These are phyloP conservation scores for Ailurus styani DNA, from an alignment of 2,113 vertebrate species.

Conservation along the genomic window DNA sequence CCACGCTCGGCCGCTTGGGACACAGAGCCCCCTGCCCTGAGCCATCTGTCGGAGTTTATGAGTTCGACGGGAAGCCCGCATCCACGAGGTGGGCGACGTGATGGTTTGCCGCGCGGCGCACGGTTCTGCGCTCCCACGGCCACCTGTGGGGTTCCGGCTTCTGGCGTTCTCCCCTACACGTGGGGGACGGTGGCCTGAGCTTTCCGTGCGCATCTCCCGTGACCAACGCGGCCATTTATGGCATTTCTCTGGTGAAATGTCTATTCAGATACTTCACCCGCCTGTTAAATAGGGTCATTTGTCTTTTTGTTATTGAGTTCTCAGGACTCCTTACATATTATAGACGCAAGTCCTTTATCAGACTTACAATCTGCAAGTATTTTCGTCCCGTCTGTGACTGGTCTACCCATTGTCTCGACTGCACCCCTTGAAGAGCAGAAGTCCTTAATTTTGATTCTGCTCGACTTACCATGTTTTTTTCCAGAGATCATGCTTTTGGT, in stretches of 20 bases:
- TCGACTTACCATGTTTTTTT: not conserved
- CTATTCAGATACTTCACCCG: not conserved
- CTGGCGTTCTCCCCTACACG: rapidly evolving
- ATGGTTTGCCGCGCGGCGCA: rapidly evolving
- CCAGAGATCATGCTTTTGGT: not conserved
- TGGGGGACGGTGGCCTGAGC: rapidly evolving
- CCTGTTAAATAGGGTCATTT: not conserved
- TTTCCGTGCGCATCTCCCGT: too few relatives aligned
- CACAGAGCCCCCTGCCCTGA: too few relatives aligned
- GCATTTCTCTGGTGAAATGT: not conserved
- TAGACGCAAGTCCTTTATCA: not conserved
- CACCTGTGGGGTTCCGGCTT: not conserved
- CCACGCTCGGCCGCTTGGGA: too few relatives aligned
- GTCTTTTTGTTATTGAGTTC: not conserved
- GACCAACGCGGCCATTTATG: rapidly evolving
- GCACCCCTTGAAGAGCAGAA: not conserved
- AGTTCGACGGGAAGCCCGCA: too few relatives aligned
- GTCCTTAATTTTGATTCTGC: not conserved
- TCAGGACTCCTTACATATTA: not conserved
- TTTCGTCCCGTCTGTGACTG: not conserved
- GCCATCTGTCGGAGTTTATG: too few relatives aligned
- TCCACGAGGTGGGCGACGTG: rapidly evolving
- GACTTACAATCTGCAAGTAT: not conserved
- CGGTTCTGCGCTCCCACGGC: not conserved
- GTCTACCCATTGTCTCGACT: not conserved